Evolutionary conservation across 2,113 vertebrate species (phyloP), one percentile per base, ranked within the genome.

Genomic region (Hucho hucho): DNA sequence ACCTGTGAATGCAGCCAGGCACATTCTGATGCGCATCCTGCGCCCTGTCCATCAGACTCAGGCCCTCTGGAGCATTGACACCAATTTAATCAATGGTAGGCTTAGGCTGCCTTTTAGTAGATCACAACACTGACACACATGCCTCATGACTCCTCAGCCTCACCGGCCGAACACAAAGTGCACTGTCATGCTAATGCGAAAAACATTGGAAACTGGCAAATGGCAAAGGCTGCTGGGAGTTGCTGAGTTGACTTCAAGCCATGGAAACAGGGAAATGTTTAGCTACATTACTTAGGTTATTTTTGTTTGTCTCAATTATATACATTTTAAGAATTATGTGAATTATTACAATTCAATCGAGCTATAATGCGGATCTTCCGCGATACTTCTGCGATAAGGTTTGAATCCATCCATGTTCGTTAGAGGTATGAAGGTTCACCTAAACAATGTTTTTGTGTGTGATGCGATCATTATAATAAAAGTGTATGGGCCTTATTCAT

Each of bases 111-210:
- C 79, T 70, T 87, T 89, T 82, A 82, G 81, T 81, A 84, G 83
- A 81, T 86, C 86, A 78, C 75, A 75, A 66, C 58, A 43, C 70
- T 9, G 69, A 67, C 64, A 64, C 46, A 32, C 18, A 69, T 12
- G 37, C 37, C 2, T 11, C 37, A 43, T 43, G 37, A 9, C 79
- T 74, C 76, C n/a, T 12, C 67, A 75, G 71, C 75, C 58, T 22
- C n/a, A 13, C 16, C 49, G 72, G 75, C 20, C 43, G 6, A 16
- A 69, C 67, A 79, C 80, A 83, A 86, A 85, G 83, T 76, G 82
- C 88, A 87, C 84, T 85, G 83, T 89, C 86, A 86, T 90, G 89
- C 82, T 90, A 86, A 89, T 88, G 75, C 70, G n/a, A 25, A 72
- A 9, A 70, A 68, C 74, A 69, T 78, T 70, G 69, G 75, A 58